Conservation (phyloP, 2,888 invertebrate genomes). For the Ichneumoninae sp. region DNA sequence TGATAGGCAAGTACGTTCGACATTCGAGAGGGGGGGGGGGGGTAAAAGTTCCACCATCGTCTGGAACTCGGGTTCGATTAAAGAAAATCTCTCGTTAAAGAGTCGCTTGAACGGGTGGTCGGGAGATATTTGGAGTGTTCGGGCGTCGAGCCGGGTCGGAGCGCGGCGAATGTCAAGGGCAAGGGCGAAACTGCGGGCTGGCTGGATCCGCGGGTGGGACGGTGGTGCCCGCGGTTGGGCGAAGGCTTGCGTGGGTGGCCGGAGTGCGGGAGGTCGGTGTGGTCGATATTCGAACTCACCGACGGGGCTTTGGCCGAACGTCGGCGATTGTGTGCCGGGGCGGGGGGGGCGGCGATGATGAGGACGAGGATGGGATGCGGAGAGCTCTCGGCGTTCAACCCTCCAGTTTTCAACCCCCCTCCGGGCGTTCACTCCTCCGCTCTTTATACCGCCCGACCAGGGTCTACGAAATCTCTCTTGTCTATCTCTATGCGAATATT, state of each 20-base stretch:
- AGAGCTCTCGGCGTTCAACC: constrained; percentile 41
- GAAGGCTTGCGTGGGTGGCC: constrained; percentile 46
- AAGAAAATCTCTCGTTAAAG: constrained; percentile 43
- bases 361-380: constrained; percentile 26
- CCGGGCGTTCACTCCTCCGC: background rate
- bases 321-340: constrained; percentile 61
- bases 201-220: constrained; percentile 37
- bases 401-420: constrained; percentile 49
- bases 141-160: constrained; percentile 66
- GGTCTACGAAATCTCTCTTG: constrained; percentile 9
- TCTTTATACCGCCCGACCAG: constrained; percentile 16
- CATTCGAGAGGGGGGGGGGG: no score
- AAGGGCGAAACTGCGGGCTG: constrained; percentile 68
- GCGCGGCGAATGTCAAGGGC: constrained; percentile 77
- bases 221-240: constrained; percentile 37
- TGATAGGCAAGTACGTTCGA: background rate
- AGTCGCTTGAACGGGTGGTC: constrained; percentile 11
- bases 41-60: background rate
- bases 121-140: constrained; percentile 66
- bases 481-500: constrained; percentile 28
- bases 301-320: constrained; percentile 69
- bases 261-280: constrained; percentile 67
- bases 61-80: constrained; percentile 26
- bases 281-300: constrained; percentile 74
- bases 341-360: constrained; percentile 12